phyloP scores from a whole-genome alignment of 2,888 invertebrate genomes.

The Tortricodes alternella region DNA sequence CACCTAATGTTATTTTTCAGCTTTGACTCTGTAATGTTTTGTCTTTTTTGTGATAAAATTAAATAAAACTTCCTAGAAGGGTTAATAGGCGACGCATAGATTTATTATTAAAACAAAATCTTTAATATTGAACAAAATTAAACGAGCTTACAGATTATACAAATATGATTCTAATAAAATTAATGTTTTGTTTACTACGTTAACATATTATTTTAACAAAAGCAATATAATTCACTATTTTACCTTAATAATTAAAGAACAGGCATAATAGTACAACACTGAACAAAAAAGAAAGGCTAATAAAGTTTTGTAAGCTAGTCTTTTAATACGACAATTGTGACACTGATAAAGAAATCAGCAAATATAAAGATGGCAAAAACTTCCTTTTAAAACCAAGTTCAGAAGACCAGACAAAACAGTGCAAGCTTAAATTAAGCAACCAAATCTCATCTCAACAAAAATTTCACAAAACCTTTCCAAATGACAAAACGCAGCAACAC shows the following conservation, averaged over 20 bases:
- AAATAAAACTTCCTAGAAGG: no score
- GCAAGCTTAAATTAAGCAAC: no score
- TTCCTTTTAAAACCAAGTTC: no score
- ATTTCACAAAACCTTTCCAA: background rate
- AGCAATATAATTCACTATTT: no score
- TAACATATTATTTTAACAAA: conserved; percentile 63
- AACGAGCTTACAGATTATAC: background rate
- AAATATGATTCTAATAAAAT: conserved; percentile 57
- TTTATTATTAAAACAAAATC: background rate
- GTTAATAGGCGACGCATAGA: background rate
- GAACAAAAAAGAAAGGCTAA: no score
- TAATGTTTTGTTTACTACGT: conserved; percentile 60
- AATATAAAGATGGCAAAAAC: no score
- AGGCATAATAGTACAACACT: no score
- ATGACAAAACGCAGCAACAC: background rate
- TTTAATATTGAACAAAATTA: background rate
- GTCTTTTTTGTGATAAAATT: conserved; percentile 8
- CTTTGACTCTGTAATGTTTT: conserved; percentile 33
- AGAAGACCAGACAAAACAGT: background rate
- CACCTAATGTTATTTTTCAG: conserved; percentile 55
- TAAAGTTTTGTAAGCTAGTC: no score
- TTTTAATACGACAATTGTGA: no score
- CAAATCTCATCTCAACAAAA: background rate
- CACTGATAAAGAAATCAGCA: no score
- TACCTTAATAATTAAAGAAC: no score